Conservation (phyloP, 2,888 invertebrate genomes). For the Horisme vitalbata region DNA sequence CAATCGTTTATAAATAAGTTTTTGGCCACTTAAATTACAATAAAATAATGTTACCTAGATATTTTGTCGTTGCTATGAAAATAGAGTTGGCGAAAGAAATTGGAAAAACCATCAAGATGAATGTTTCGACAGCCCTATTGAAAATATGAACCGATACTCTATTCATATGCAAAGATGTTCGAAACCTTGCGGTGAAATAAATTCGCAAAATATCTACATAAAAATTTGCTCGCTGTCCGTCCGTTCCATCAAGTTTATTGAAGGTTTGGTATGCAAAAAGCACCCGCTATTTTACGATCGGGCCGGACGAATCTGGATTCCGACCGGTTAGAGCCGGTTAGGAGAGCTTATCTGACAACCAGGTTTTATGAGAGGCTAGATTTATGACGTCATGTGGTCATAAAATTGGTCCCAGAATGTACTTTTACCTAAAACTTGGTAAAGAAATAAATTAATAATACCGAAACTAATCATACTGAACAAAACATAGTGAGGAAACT, state of each 20-base stretch:
- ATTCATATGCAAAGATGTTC: not conserved
- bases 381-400: conserved; percentile 15
- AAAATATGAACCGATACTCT: too few species aligned
- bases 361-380: conserved; percentile 8
- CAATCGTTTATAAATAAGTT: too few species aligned
- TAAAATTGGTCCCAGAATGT: not conserved
- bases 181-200: not conserved
- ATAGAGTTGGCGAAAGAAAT: too few species aligned
- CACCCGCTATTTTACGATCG: conserved; percentile 10
- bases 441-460: too few species aligned
- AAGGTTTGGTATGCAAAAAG: conserved; percentile 20
- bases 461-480: too few species aligned
- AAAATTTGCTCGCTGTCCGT: not conserved
- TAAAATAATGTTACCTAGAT: too few species aligned
- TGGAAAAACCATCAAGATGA: too few species aligned
- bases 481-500: too few species aligned
- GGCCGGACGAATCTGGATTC: conserved; percentile 7
- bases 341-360: conserved; percentile 9
- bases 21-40: too few species aligned
- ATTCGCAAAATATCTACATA: conserved; percentile 2
- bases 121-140: too few species aligned
- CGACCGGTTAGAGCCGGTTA: conserved; percentile 3
- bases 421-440: too few species aligned
- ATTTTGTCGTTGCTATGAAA: too few species aligned
- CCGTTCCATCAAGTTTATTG: conserved; percentile 21